Percentiles rank a stretch among this genome's conserved stretches.
phyloP scores from a whole-genome alignment of 2,113 vertebrate genomes.

The Brachypodius melanocephalos region DNA sequence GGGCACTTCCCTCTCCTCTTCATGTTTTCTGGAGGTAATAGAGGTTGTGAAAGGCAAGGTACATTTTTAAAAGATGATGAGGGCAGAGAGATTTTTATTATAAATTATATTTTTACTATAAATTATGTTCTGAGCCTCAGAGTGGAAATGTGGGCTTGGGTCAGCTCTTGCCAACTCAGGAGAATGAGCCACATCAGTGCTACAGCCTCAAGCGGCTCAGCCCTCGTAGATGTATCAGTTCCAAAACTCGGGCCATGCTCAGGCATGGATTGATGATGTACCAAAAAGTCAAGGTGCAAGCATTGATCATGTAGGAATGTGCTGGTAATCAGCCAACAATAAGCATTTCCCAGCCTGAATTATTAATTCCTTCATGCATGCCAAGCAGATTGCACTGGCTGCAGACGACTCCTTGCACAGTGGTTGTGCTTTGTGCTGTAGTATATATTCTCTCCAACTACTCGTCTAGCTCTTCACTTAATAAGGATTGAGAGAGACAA shows the following conservation, averaged over 20 bases:
- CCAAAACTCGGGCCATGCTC: accelerated
- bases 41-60: neutral
- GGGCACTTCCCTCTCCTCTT: neutral
- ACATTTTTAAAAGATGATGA: accelerated
- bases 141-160: neutral
- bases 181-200: accelerated
- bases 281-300: neutral
- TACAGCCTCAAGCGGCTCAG: neutral
- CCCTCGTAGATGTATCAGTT: neutral
- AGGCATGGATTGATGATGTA: neutral
- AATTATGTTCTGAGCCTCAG: neutral
- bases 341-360: neutral
- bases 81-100: neutral
- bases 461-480: conserved; percentile 25
- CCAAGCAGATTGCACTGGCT: accelerated
- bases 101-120: neutral
- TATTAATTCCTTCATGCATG: neutral
- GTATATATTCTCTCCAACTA: conserved; percentile 13
- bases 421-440: neutral
- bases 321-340: neutral
- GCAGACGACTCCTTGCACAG: accelerated
- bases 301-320: neutral
- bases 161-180: neutral
- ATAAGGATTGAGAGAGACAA: conserved; percentile 48
- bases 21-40: neutral